A percentile compares a stretch with the other conserved stretches of the same genome.
phyloP scores from a whole-genome alignment of 2,797 vertebrate genomes.

The Onychomys torridus region DNA sequence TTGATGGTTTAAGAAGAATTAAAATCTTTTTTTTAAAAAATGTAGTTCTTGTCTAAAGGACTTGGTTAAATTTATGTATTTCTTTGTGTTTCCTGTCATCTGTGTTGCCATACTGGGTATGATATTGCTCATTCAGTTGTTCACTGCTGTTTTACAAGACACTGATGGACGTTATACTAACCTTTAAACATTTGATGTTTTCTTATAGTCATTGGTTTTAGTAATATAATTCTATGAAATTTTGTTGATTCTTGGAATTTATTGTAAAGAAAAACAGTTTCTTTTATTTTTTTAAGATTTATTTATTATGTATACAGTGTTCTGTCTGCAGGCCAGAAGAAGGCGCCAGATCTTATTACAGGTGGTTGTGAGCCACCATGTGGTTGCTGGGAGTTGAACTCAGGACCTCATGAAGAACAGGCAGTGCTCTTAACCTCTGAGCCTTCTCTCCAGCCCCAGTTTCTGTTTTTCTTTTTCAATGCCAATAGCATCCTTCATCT shows the following conservation, averaged over 20 bases:
- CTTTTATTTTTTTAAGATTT: neutral
- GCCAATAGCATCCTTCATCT: neutral
- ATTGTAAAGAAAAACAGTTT: neutral
- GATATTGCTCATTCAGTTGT: neutral
- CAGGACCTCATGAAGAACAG: too few relatives aligned
- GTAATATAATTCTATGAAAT: neutral
- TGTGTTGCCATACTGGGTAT: neutral
- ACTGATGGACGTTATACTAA: too few relatives aligned
- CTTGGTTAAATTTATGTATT: neutral
- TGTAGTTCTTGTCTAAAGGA: neutral
- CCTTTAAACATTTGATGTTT: neutral
- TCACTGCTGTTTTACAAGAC: neutral
- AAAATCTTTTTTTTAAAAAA: neutral
- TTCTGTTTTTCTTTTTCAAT: neutral
- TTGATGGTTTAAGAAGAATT: neutral
- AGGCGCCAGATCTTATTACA: too few relatives aligned
- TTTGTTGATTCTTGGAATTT: neutral
- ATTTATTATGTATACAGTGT: too few relatives aligned
- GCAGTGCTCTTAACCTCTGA: too few relatives aligned
- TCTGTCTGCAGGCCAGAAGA: too few relatives aligned
- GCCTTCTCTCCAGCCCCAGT: too few relatives aligned
- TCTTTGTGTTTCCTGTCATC: neutral
- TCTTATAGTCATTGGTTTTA: neutral
- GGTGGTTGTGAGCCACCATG: too few relatives aligned
- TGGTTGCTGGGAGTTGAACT: too few relatives aligned